Conservation (phyloP, 2,888 invertebrate species). For the Gonocerus acuteangulatus region DNA sequence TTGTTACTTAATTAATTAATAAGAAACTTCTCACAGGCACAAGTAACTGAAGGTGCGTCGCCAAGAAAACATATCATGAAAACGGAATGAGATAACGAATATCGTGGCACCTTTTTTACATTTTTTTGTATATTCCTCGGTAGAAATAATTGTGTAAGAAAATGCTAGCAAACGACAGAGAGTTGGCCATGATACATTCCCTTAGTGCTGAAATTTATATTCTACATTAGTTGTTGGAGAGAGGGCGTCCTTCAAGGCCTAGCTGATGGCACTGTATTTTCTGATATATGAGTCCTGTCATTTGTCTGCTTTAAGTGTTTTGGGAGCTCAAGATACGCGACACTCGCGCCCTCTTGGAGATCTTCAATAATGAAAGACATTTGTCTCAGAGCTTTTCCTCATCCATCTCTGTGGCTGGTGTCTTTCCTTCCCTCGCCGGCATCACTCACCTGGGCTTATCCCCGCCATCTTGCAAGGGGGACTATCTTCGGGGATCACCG, state of each 20-base stretch:
- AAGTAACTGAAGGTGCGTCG: no score
- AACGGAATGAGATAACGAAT: no score
- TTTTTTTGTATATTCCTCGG: no score
- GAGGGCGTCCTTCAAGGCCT: background rate
- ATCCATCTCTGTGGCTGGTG: constrained; percentile 19
- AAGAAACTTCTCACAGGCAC: no score
- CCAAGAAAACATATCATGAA: no score
- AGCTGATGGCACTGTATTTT: constrained; percentile 13
- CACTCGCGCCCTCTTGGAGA: constrained; percentile 1
- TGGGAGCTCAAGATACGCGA: constrained; percentile 17
- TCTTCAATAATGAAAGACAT: constrained; percentile 26
- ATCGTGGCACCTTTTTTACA: no score
- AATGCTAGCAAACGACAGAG: no score
- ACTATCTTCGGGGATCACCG: constrained; percentile 20
- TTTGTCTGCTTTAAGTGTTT: constrained; percentile 25
- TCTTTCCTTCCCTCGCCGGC: background rate
- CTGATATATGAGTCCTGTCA: constrained; percentile 23
- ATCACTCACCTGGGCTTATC: constrained; percentile 20
- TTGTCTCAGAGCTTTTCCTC: constrained; percentile 24
- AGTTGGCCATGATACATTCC: constrained; percentile 1
- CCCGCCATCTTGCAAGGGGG: background rate
- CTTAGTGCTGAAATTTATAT: constrained; percentile 20
- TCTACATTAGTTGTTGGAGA: constrained; percentile 13
- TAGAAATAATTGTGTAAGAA: no score
- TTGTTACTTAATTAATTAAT: no score